Evolutionary conservation across 2,888 invertebrate genomes (phyloP), one percentile per base, ranked within the genome.

Genomic region (Hirtodrosophila histrioides): DNA sequence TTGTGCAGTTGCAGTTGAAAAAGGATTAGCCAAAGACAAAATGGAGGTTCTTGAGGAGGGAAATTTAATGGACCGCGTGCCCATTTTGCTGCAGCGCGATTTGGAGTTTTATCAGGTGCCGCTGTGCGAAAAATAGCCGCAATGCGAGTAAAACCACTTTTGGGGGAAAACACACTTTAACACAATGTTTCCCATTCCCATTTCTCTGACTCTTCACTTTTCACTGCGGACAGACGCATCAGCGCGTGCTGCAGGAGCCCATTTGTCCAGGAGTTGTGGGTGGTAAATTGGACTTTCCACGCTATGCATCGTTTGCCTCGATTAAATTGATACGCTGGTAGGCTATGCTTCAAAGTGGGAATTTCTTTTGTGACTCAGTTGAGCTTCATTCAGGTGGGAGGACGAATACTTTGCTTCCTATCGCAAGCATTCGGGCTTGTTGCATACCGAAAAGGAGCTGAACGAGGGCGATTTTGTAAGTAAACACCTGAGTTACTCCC

Each of bases 11-110:
- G 44, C 12, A 39, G 40, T 11, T 17, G 31, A 51, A 65, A 51
- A 65, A 31, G 40, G 36, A 53, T 56, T 40, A 9, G 44, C 1
- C 3, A 8, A 17, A 29, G 41, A 31, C 12, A 78, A 60, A 53
- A 96, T 96, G 96, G 96, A 96, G 92, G 95, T 97, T 41, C 96
- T 97, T 93, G 96, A 97, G 94, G 96, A 97, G 93, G 96, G 96
- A 12, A 96, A 96, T 93, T 94, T 97, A 91, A 96, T 96, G 94
- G 96, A 97, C 91, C 94, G 96, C 77, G 96, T 97, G 75, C 94
- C 95, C 72, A 96, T 97, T 83, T 92, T 97, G 49, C 93, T 97
- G 62, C 96, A 96, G 92, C 92, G 96, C 61, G 96, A 97, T 91
- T 93, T 96, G 92, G 95, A 96, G 88, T 96, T 96, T 92, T 97